Evolutionary conservation across 2,113 vertebrate genomes (phyloP).

Genomic region (Cnemophilus loriae): DNA sequence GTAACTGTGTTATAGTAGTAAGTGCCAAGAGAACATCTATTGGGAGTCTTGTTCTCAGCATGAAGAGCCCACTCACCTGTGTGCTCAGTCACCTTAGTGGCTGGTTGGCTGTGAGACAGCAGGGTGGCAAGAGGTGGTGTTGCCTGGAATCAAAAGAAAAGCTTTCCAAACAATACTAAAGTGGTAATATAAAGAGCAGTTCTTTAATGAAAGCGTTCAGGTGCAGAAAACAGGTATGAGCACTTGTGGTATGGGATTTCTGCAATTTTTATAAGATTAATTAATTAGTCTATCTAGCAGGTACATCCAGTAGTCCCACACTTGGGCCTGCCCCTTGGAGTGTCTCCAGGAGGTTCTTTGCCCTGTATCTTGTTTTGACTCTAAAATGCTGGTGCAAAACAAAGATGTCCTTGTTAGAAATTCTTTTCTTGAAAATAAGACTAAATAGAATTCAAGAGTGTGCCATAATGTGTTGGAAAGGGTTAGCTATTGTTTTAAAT

Average conservation of each 20-base stretch:
- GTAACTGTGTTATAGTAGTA: background rate
- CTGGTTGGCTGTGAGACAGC: background rate
- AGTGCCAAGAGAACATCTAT: background rate
- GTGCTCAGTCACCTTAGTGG: fast-evolving
- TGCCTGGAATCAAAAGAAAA: background rate
- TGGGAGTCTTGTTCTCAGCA: background rate
- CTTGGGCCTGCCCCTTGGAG: background rate
- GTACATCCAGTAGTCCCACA: background rate
- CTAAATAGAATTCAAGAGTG: background rate
- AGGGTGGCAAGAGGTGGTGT: background rate
- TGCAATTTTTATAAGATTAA: background rate
- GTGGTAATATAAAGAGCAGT: background rate
- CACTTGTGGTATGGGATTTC: fast-evolving
- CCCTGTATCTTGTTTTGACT: background rate
- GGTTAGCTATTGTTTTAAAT: background rate
- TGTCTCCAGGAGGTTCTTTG: background rate
- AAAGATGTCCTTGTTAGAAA: background rate
- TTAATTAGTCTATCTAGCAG: background rate
- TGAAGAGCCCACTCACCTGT: background rate
- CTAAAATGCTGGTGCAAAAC: background rate
- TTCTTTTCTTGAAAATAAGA: background rate
- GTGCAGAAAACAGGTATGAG: background rate
- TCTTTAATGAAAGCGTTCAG: background rate
- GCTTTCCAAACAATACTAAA: background rate
- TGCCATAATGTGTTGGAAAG: background rate